Evolutionary conservation across 2,113 vertebrate species (phyloP), one percentile per base, ranked within the genome.

Genomic region (Cheilinus undulatus): DNA sequence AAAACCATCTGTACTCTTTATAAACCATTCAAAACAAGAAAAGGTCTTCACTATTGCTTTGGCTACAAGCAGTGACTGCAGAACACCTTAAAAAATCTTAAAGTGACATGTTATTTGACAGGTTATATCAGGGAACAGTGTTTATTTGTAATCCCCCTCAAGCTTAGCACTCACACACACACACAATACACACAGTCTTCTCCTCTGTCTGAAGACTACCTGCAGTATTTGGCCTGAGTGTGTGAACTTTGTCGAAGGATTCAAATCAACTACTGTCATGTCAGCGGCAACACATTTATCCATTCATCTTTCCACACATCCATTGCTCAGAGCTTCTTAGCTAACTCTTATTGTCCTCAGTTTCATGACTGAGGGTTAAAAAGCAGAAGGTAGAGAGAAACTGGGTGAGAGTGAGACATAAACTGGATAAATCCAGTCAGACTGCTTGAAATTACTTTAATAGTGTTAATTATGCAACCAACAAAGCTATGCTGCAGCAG

Each of bases 151-250:
- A 73, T 34, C 34, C 17, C 36, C 22, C 51, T 5, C 38, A 40
- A 14, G 15, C 38, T 15, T 2, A 40, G 14, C 38, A 15, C 38
- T 40, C 38, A 4, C 38, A 40, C 30, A 28, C 32, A 26, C 14
- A 34, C 0, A 54, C 67, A 76, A 23, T 20, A 46, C 32, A 27
- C 24, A 38, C 38, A 60, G 42, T 63, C 59, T 57, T 23, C 52
- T 2, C 53, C 66, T 43, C 73, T 66, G 76, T 84, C 80, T 92
- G 80, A 76, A 56, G 52, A 49, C 53, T 68, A 8, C 34, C 46
- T 87, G 88, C 65, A 73, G 88, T 91, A 93, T 94, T 90, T 92
- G 34, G 56, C 40, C 54, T 1, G 2, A 5, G 26, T 46, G 80
- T 86, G 92, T 76, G 73, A 93, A 73, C 53, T 87, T 78, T 81